These are phyloP conservation scores for Nothocercus nigrocapillus DNA, from an alignment of 2,113 vertebrate species.

Conservation along the genomic window DNA sequence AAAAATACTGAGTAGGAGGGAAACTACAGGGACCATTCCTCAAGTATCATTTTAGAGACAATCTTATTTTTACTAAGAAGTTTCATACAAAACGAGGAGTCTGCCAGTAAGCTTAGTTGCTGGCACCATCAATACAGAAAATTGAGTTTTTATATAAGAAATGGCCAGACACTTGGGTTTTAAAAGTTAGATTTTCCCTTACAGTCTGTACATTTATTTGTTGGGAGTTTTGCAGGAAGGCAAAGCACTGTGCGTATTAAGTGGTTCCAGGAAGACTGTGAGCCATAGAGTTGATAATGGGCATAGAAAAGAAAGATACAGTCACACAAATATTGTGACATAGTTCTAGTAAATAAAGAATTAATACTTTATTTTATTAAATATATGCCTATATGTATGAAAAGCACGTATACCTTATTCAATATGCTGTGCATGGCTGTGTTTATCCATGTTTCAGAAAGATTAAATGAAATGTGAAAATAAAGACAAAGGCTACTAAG, in stretches of 20 bases:
- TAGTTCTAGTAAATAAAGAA: neutral
- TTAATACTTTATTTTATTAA: neutral
- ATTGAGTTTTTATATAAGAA: neutral
- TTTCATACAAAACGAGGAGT: neutral
- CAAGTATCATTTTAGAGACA: neutral
- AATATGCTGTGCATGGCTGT: neutral
- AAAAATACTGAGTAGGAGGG: neutral
- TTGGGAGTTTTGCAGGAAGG: neutral
- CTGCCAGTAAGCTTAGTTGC: neutral
- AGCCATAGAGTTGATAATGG: neutral
- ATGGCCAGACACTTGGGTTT: neutral
- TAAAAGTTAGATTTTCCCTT: neutral
- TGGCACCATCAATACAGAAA: neutral
- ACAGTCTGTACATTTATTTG: neutral
- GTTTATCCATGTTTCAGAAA: neutral
- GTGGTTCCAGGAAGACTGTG: neutral
- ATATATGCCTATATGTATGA: neutral
- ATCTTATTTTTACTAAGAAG: neutral
- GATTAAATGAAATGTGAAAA: neutral
- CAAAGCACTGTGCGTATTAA: neutral
- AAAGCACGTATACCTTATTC: neutral
- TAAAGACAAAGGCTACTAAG: neutral
- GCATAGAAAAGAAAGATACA: neutral
- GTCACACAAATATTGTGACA: neutral
- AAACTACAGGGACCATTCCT: neutral